Conservation (phyloP, 1,140 invertebrate species). For the Aphis craccivora region DNA sequence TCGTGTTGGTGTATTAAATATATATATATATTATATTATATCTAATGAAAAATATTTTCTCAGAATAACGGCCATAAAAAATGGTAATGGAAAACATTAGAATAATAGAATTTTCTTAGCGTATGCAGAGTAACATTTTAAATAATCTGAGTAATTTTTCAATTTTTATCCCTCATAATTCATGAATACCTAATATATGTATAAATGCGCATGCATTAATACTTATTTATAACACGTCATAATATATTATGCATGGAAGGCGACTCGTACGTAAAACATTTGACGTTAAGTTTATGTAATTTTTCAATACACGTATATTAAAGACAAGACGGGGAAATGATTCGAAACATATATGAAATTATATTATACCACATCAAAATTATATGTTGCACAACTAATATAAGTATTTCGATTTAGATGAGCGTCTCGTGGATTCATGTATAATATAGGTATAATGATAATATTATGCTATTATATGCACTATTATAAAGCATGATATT, state of each 20-base stretch:
- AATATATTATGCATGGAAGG: neutral
- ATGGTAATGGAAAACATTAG: neutral
- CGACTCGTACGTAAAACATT: neutral
- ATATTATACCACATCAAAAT: neutral
- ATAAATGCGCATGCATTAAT: neutral
- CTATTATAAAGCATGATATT: too few relatives aligned
- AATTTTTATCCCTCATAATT: slow-evolving; percentile 8
- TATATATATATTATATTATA: neutral
- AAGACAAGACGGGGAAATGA: neutral
- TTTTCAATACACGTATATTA: neutral
- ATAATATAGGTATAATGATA: neutral
- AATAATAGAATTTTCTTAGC: slow-evolving; percentile 6
- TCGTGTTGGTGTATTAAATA: neutral
- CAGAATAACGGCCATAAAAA: neutral
- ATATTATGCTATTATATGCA: neutral
- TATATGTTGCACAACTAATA: neutral
- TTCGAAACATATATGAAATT: neutral
- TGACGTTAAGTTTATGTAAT: neutral
- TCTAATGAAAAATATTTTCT: neutral
- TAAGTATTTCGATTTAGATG: neutral
- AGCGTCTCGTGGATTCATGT: neutral
- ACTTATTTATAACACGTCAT: neutral
- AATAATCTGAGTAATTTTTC: neutral
- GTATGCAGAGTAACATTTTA: neutral
- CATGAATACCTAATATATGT: neutral